phyloP scores from a whole-genome alignment of 1,140 invertebrate species.

The Drosophila pseudoobscura region DNA sequence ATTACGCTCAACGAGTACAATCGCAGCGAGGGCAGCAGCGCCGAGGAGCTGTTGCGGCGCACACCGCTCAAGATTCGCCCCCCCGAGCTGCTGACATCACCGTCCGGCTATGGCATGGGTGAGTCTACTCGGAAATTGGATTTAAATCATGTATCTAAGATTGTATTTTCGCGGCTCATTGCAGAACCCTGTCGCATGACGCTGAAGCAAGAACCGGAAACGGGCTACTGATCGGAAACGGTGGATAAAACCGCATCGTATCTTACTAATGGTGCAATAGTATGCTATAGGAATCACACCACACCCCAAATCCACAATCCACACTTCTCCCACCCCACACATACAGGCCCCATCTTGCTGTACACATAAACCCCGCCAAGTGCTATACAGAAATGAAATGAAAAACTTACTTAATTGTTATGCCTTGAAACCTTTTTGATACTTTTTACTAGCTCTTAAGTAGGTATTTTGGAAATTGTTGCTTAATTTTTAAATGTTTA shows the following conservation, averaged over 20 bases:
- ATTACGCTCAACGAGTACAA: slow-evolving; percentile 82
- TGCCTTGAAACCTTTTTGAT: slow-evolving; percentile 73
- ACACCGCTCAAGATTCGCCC: slow-evolving; percentile 69
- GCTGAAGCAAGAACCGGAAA: slow-evolving; percentile 82
- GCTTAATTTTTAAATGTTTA: slow-evolving; percentile 74
- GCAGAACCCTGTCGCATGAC: slow-evolving; percentile 76
- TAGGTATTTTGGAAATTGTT: slow-evolving; percentile 80
- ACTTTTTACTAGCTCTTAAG: slow-evolving; percentile 70
- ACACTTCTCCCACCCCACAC: slow-evolving; percentile 7
- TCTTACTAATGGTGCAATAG: slow-evolving; percentile 53
- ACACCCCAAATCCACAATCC: slow-evolving; percentile 2
- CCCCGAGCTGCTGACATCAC: slow-evolving; percentile 55
- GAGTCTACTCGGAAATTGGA: not conserved
- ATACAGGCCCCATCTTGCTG: slow-evolving; percentile 68
- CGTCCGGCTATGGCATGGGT: slow-evolving; percentile 59
- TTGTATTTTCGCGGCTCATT: slow-evolving; percentile 1
- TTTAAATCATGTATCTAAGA: not conserved
- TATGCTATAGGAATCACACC: slow-evolving; percentile 23
- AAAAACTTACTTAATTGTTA: slow-evolving; percentile 75
- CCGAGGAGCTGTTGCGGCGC: slow-evolving; percentile 72
- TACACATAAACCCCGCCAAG: slow-evolving; percentile 30
- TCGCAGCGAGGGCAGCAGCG: slow-evolving; percentile 65
- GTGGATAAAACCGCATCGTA: too few relatives aligned
- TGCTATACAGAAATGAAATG: slow-evolving; percentile 38
- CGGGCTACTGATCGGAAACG: slow-evolving; percentile 62